phyloP scores from a whole-genome alignment of 2,113 vertebrate genomes.

The Strix aluco region DNA sequence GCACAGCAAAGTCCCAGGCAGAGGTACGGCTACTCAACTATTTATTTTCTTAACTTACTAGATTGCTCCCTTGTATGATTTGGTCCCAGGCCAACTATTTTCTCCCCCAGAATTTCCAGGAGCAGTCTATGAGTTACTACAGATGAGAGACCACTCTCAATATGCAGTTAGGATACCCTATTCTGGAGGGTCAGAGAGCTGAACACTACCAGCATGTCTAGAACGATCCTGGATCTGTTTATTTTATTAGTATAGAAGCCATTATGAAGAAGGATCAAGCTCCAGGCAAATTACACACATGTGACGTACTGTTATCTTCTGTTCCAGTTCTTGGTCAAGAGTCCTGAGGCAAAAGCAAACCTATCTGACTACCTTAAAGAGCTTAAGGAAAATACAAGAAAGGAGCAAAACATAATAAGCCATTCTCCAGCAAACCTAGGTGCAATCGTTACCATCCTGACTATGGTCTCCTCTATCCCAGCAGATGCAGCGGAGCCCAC shows the following conservation, averaged over 20 bases:
- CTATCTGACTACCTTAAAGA: conserved; percentile 43
- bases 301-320: neutral
- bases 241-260: neutral
- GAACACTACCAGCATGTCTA: too few species aligned
- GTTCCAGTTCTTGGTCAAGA: conserved; percentile 66
- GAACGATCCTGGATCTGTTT: neutral
- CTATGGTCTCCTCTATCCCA: conserved; percentile 60
- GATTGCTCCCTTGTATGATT: neutral
- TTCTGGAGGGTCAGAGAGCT: neutral
- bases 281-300: neutral
- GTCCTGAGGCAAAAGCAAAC: conserved; percentile 9
- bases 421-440: conserved; percentile 51
- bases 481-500: neutral
- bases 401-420: neutral
- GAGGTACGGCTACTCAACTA: neutral
- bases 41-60: neutral
- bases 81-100: neutral
- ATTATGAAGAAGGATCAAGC: neutral
- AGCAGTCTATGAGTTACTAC: neutral
- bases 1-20: neutral
- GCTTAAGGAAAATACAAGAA: neutral
- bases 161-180: neutral
- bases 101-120: neutral
- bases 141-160: neutral
- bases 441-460: conserved; percentile 63